phyloP scores from a whole-genome alignment of 1,140 invertebrate species.

The Bombus fervidus region DNA sequence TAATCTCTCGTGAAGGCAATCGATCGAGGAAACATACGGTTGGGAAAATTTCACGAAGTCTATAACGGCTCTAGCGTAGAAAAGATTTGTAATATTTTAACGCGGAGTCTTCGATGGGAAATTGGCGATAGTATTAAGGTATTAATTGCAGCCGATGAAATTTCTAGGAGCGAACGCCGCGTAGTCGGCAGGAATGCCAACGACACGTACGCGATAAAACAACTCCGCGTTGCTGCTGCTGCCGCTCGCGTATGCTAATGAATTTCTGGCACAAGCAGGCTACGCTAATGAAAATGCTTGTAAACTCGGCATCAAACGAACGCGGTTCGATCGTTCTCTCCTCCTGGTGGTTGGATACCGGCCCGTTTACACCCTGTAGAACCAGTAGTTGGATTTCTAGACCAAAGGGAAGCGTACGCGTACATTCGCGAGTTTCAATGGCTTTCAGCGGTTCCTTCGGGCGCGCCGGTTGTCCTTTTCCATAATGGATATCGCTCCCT shows the following conservation, averaged over 20 bases:
- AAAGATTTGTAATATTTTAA: background rate
- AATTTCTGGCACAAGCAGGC: constrained; percentile 5
- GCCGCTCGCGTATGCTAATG: constrained; percentile 19
- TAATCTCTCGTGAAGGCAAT: background rate
- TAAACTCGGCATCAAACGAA: constrained; percentile 2
- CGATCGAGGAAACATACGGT: background rate
- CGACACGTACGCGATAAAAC: no score
- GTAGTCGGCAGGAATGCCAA: no score
- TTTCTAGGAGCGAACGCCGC: background rate
- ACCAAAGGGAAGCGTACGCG: background rate
- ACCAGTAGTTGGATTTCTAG: background rate
- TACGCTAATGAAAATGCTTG: constrained; percentile 33
- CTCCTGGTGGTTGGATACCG: background rate
- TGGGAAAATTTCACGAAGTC: background rate
- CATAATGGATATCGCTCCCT: background rate
- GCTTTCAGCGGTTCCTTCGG: background rate
- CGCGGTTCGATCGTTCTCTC: background rate
- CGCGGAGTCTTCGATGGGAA: background rate
- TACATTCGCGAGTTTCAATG: constrained; percentile 1
- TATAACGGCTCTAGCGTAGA: background rate
- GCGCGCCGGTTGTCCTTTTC: background rate
- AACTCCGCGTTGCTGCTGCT: background rate
- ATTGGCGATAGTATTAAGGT: no score
- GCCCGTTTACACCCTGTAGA: background rate
- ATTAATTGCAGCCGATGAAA: constrained; percentile 34